Evolutionary conservation across 2,888 invertebrate species (phyloP), one percentile per base, ranked within the genome.

Genomic region (Agrochola litura): DNA sequence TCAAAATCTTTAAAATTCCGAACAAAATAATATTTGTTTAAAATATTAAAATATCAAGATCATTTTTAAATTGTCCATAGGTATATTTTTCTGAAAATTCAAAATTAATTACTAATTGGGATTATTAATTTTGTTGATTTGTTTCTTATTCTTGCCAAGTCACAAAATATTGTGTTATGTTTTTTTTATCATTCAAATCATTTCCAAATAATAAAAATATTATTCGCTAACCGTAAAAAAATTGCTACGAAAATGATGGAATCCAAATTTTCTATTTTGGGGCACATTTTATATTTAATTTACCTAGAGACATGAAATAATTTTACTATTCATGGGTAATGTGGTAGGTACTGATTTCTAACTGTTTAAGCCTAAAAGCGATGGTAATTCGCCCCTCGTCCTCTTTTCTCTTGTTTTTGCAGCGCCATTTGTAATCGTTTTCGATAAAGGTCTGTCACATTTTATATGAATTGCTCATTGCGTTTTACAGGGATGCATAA

Each of bases 31-130:
- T 37, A 63, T 63, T 37, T 68, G 6, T 19, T 37, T 4, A n/a
- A n/a, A 68, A 2, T 25, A 68, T 37, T 4, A n/a, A n/a, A 68
- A 2, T 25, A 68, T 73, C 81, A 81, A 74, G 43, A 65, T 43
- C 5, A 0, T 67, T 65, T 78, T 25, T 16, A 16, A 58, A 43
- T 10, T 43, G 1, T 10, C 22, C 16, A 1, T 69, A 9, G 52
- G 52, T 52, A 16, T 16, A 6, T 14, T 5, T 54, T 63, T 54
- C 6, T 1, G 16, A 0, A 6, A 10, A 37, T 5, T 16, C 6
- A 37, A 56, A 56, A 37, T 16, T 5, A 3, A 37, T 43, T 16
- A 37, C 0, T 6, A 37, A 37, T n/a, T n/a, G 37, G n/a, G 6
- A 56, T 56, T 22, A 1, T 22, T 9, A 1, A 67, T 67, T 49